Conservation (phyloP, 2,113 vertebrate genomes). For the Dinomys branickii region DNA sequence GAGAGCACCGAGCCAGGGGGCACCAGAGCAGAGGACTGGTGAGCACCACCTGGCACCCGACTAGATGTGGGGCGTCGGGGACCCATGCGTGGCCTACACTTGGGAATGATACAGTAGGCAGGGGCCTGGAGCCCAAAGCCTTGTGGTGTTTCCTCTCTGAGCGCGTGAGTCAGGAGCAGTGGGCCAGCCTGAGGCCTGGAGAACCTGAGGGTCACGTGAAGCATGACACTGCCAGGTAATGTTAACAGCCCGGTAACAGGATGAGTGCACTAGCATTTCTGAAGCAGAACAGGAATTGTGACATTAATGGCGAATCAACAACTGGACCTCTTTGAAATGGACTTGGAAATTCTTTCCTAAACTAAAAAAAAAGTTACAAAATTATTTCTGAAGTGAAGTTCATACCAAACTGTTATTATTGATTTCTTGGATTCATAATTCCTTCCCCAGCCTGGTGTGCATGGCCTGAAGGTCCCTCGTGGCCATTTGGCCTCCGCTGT, state of each 20-base stretch:
- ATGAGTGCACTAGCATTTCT: background rate
- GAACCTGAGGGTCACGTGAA: conserved; percentile 7
- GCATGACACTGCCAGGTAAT: background rate
- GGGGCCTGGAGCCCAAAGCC: background rate
- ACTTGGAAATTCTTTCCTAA: conserved; percentile 4
- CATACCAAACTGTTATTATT: background rate
- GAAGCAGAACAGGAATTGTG: background rate
- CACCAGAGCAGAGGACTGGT: accelerated
- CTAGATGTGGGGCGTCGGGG: background rate
- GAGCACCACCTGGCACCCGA: background rate
- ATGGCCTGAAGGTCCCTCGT: background rate
- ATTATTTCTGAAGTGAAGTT: conserved; percentile 38
- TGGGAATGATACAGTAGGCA: background rate
- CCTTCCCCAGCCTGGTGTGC: background rate
- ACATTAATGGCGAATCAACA: background rate
- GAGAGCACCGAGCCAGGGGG: accelerated
- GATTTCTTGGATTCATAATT: background rate
- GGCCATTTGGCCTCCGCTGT: background rate
- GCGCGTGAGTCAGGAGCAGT: background rate
- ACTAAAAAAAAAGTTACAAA: conserved; percentile 33
- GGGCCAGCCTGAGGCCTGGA: background rate
- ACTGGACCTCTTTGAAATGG: background rate
- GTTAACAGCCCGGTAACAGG: background rate
- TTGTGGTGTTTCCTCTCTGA: background rate
- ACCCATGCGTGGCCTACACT: background rate